These are phyloP conservation scores for Poecilia wingei DNA, from an alignment of 2,797 vertebrate species.

Conservation along the genomic window DNA sequence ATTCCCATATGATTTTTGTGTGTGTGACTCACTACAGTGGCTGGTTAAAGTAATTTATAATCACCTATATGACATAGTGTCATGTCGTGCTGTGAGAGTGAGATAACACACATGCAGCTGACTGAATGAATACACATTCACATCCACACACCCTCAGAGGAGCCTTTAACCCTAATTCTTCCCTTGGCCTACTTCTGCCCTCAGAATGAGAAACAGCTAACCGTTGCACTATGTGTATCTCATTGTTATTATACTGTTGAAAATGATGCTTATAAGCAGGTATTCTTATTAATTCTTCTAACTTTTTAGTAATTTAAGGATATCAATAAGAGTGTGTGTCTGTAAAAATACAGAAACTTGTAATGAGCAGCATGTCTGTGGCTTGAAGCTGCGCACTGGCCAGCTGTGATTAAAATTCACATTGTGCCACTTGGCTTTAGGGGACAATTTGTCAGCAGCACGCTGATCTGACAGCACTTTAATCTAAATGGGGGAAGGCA, in stretches of 20 bases:
- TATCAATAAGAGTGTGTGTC: neutral
- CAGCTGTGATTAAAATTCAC: slow-evolving; percentile 84
- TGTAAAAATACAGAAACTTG: neutral
- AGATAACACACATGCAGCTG: slow-evolving; percentile 35
- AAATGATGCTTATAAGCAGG: slow-evolving; percentile 3
- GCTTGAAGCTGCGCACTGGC: slow-evolving; percentile 26
- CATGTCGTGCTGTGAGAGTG: slow-evolving; percentile 25
- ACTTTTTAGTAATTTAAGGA: neutral
- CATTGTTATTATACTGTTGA: neutral
- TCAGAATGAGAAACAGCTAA: slow-evolving; percentile 47
- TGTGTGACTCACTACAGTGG: neutral
- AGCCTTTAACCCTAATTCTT: slow-evolving; percentile 74
- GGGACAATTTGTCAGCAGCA: slow-evolving; percentile 87
- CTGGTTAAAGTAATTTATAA: neutral
- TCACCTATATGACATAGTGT: slow-evolving; percentile 10
- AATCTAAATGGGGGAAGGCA: slow-evolving; percentile 80
- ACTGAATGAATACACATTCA: slow-evolving; percentile 8
- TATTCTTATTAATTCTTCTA: neutral
- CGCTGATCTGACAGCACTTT: slow-evolving; percentile 86
- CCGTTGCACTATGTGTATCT: slow-evolving; percentile 9
- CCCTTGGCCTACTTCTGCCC: slow-evolving; percentile 69
- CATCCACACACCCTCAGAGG: slow-evolving; percentile 54
- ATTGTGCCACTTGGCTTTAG: slow-evolving; percentile 68
- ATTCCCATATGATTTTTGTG: neutral
- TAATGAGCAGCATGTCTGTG: slow-evolving; percentile 17